Evolutionary conservation across 1,140 invertebrate genomes (phyloP).

Genomic region (Drosophila nigromelanica): DNA sequence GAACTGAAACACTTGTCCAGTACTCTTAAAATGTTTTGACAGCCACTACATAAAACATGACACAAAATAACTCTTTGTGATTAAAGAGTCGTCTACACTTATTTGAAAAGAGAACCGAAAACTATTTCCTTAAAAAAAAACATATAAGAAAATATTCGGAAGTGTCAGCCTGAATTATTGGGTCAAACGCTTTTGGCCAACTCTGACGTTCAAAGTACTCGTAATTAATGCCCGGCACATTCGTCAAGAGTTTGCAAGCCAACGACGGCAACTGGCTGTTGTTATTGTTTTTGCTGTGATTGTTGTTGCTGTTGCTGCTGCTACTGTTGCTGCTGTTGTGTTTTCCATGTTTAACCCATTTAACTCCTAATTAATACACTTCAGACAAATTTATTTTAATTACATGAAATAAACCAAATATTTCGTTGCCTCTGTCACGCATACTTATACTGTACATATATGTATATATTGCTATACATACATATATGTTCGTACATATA

Average conservation of each 20-base stretch:
- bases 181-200: slow-evolving; percentile 29
- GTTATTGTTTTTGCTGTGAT: background rate
- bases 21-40: slow-evolving; percentile 27
- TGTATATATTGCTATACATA: background rate
- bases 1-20: slow-evolving; percentile 34
- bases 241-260: slow-evolving; percentile 36
- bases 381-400: slow-evolving; percentile 81
- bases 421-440: slow-evolving; percentile 46
- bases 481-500: slow-evolving; percentile 21
- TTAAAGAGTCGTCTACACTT: background rate
- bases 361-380: slow-evolving; percentile 82
- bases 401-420: slow-evolving; percentile 80
- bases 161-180: slow-evolving; percentile 45
- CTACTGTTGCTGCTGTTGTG: slow-evolving; percentile 16
- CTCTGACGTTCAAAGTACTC: slow-evolving; percentile 40
- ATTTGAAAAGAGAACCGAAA: background rate
- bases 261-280: slow-evolving; percentile 3
- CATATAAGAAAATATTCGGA: background rate
- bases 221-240: slow-evolving; percentile 67
- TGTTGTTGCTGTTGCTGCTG: no score
- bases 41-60: slow-evolving; percentile 10
- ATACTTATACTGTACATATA: slow-evolving; percentile 1
- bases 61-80: background rate
- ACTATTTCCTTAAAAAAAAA: background rate
- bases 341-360: slow-evolving; percentile 72